Base-by-base conservation (phyloP, 2,113 vertebrate genomes). In the Neopipo cinnamomea region DNA sequence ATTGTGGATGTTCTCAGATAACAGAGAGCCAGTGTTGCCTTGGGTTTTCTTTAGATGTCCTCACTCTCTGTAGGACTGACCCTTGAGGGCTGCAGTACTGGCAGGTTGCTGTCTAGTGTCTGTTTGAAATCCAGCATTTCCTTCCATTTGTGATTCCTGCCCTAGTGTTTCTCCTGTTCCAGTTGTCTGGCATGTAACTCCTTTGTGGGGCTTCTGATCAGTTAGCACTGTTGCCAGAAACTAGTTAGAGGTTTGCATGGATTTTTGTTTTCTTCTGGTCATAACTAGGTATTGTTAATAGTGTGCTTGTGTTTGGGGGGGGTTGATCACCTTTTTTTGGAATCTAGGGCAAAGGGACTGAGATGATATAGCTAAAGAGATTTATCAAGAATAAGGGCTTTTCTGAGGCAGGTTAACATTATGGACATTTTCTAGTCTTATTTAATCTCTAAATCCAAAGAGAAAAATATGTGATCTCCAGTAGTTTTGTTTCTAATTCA, bases 21-120 rank as follows among this genome's bases (percentile, higher is more conserved):
- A 95, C 82, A 96, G 92, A 92, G 85, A 88, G 85, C 65, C 65
- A 63, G 79, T 44, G 89, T 83, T 94, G 92, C 96, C 85, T 95
- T 76, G 76, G 85, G 93, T 94, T 96, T 96, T 94, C 96, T 93
- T 96, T 95, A 96, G 96, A 96, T 94, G 93, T 97, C 90, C 92
- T 81, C 90, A 56, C 80, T 92, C 95, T 88, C 93, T 63, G 93
- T 79, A 93, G 93, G 95, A 90, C 82, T 96, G 88, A 96, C 96
- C 95, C 95, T 95, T 79, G 91, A 94, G 92, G 95, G 92, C 88
- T 94, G 88, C 52, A 3, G 83, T 49, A 81, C 91, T 93, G 82
- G 95, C 90, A 84, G 95, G 76, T 87, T 95, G 93, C 95, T 95
- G 92, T 93, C 83, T 90, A 39, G 85, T 11, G 62, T 56, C 90